Evolutionary conservation across 2,113 vertebrate genomes (phyloP), one percentile per base, ranked within the genome.

Genomic region (Ochotona curzoniae): DNA sequence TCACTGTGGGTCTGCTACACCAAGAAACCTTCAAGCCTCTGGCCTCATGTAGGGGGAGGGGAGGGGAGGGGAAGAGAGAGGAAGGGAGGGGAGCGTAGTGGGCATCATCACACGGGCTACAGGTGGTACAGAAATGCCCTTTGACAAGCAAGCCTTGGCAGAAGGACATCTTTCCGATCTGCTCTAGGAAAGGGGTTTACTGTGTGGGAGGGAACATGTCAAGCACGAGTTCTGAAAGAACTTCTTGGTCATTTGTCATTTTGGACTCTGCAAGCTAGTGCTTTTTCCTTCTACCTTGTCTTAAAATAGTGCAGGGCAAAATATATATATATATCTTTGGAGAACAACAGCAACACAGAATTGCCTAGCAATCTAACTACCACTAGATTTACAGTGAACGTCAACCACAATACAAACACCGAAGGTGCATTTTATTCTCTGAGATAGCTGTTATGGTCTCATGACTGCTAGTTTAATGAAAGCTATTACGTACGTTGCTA

Each of bases 301-400:
- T 47, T 81, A 71, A 85, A 94, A 90, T 7, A 90, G 35, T 17
- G 2, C 28, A 94, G 18, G 21, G 54, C 49, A 89, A 94, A 94
- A 83, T 44, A 44, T 44, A 44, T 44, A 44, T 44, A 44, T 44
- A 3, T 44, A 49, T 78, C 11, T 69, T 91, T 49, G 23, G 25
- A 17, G 35, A 92, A 96, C 92, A 90, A 2, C 71, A 87, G 95
- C 1, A 1, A 80, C 15, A 71, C 74, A 95, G 60, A 90, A 82
- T 93, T 86, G 60, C 17, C 38, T 78, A 89, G 28, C n/a, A 88
- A 75, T 57, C 8, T 15, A 89, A 92, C 13, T 14, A 63, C 18
- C 5, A 57, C 14, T 69, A 13, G 25, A 57, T 75, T 88, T 81
- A 90, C 67, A 85, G 88, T 87, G 18, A 95, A 61, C 70, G 75